phyloP scores from a whole-genome alignment of 2,888 invertebrate genomes.

The Alloscopus bannaensis region DNA sequence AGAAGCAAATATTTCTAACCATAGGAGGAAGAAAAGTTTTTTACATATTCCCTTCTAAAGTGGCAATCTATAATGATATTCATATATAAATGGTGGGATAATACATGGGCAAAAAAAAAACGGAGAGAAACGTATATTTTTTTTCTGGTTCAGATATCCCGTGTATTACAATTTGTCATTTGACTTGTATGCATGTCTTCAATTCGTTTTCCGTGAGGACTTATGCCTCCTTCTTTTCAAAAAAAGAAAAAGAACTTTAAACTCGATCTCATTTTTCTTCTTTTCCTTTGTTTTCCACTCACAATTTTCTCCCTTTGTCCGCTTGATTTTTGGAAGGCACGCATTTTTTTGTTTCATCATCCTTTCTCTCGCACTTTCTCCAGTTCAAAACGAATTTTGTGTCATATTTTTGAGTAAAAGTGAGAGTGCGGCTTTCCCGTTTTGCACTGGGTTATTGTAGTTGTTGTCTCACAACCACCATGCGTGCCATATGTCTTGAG shows the following conservation, averaged over 20 bases:
- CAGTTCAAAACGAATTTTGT: slow-evolving; percentile 20
- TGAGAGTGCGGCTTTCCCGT: not conserved
- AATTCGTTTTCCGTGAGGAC: slow-evolving; percentile 19
- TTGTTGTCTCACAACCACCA: not conserved
- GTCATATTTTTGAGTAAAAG: slow-evolving; percentile 37
- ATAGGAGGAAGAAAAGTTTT: slow-evolving; percentile 55
- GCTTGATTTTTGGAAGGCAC: not conserved
- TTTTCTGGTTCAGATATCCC: slow-evolving; percentile 17
- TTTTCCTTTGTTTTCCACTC: slow-evolving; percentile 46
- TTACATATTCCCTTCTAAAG: slow-evolving; percentile 52
- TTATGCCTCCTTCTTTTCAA: slow-evolving; percentile 34
- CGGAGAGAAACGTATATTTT: slow-evolving; percentile 37
- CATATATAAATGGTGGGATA: too few relatives aligned
- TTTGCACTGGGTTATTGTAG: not conserved
- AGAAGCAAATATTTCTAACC: too few relatives aligned
- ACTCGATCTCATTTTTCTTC: slow-evolving; percentile 61
- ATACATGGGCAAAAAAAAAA: too few relatives aligned
- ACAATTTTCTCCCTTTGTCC: not conserved
- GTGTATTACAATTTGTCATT: slow-evolving; percentile 53
- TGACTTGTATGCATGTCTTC: slow-evolving; percentile 26
- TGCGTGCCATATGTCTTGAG: slow-evolving; percentile 42
- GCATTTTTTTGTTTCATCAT: too few relatives aligned
- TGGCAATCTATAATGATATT: slow-evolving; percentile 61
- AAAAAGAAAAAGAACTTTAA: slow-evolving; percentile 61
- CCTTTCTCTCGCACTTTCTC: too few relatives aligned